Evolutionary conservation across 2,797 vertebrate genomes (phyloP), one percentile per base, ranked within the genome.

Genomic region (Zonotrichia albicollis): DNA sequence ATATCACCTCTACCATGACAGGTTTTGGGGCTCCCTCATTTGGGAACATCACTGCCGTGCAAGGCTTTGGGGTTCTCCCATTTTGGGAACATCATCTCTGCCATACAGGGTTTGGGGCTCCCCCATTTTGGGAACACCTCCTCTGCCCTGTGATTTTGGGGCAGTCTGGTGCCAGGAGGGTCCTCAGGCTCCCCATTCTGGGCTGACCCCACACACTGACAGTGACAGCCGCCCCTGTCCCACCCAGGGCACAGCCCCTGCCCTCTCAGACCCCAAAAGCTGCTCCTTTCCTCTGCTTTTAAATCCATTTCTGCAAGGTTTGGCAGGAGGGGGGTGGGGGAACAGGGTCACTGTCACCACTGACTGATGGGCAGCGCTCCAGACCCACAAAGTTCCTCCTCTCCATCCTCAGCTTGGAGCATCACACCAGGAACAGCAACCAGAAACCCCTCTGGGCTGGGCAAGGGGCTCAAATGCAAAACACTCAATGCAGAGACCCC

Each of bases 151-250:
- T 1, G 40, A 9, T 60, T 57, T 36, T 10, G 30, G 75, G 43
- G 36, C 43, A 48, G 7, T 14, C 10, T 3, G 26, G 66, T 8
- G 38, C 9, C 27, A 26, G n/a, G 16, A 16, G 10, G 17, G n/a
- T n/a, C 0, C 25, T 50, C 34, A 25, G 43, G 5, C 2, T 19
- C 7, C 19, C 30, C 5, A 0, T 5, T 6, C 40, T 0, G 1
- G 9, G 58, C 27, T 53, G 67, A 22, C 22, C 30, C 65, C 62
- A 5, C 30, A 4, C 1, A 1, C 34, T 2, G 1, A 16, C 64
- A 75, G 48, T 6, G 58, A 10, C 67, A 34, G 30, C 19, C 5
- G 11, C 30, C 16, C 25, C 45, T 1, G 18, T 16, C 10, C 38
- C 68, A 46, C 20, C n/a, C 54, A 19, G 30, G 16, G 46, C 70